phyloP scores from a whole-genome alignment of 2,888 invertebrate species.

The Drosophila lacicola region DNA sequence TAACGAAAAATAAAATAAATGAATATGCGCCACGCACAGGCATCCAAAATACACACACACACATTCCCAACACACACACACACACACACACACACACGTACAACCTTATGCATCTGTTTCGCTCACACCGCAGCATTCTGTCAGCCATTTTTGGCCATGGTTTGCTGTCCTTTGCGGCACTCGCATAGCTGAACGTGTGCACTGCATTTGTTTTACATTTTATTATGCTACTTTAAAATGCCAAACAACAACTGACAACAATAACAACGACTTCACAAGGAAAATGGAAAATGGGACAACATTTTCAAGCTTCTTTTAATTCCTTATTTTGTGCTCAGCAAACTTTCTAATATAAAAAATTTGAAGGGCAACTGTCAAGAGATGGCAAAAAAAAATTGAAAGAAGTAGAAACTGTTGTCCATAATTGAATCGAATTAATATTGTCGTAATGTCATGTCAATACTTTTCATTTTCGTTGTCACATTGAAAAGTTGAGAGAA shows the following conservation, averaged over 20 bases:
- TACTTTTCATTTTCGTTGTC: slow-evolving; percentile 29
- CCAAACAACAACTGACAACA: slow-evolving; percentile 34
- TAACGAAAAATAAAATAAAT: slow-evolving; percentile 64
- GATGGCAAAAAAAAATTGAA: slow-evolving; percentile 1
- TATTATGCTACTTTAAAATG: slow-evolving; percentile 71
- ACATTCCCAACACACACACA: not conserved
- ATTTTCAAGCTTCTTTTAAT: slow-evolving; percentile 31
- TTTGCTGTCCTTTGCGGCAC: slow-evolving; percentile 47
- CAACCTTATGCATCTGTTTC: slow-evolving; percentile 2
- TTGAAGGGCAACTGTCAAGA: slow-evolving; percentile 56
- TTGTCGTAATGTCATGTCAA: slow-evolving; percentile 37
- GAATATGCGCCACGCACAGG: slow-evolving; percentile 73
- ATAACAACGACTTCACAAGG: slow-evolving; percentile 20
- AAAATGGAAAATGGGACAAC: slow-evolving; percentile 21
- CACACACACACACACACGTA: not conserved
- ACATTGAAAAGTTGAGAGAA: slow-evolving; percentile 6
- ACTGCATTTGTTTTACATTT: slow-evolving; percentile 76
- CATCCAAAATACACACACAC: slow-evolving; percentile 45
- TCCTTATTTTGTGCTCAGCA: slow-evolving; percentile 20
- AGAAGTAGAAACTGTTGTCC: slow-evolving; percentile 13
- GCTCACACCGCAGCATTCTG: slow-evolving; percentile 3
- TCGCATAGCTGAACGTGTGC: slow-evolving; percentile 70
- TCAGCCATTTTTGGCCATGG: slow-evolving; percentile 21
- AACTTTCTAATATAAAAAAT: slow-evolving; percentile 34
- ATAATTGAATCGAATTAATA: slow-evolving; percentile 48